Base-by-base conservation (phyloP, 2,797 vertebrate species). In the Cyprinodon diabolis region DNA sequence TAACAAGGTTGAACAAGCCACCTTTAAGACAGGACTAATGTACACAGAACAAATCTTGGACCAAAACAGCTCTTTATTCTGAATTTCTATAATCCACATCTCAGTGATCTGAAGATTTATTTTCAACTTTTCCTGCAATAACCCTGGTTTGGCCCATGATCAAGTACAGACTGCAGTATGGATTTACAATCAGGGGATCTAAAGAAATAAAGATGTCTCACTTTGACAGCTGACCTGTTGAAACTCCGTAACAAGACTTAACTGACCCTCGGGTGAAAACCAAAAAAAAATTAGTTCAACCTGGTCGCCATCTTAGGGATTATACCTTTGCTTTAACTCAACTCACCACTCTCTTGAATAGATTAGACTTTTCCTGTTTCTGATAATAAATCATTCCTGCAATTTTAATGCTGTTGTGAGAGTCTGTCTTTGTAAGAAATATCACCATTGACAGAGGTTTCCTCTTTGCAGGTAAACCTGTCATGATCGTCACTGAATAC, bases 401-500 rank as follows among this genome's bases (percentile, higher is more conserved):
- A 30, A 52, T 21, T 23, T 23, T 65, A 55, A 21, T 40, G 23
- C 15, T 10, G 30, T 23, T 35, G 7, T 45, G 47, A 71, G 30
- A 35, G 9, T 67, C 19, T 72, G 58, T 68, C 51, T 67, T 54
- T 65, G 49, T 65, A 15, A 67, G 35, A 65, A 23, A 68, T 55
- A 40, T 75, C 37, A 65, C n/a, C 2, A 21, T 6, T 3, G 7
- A 69, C 12, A 77, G 35, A 72, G 67, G 40, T 63, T 4, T 77
- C 47, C 14, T 43, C 88, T 57, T 85, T 6, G 12, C 88, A 95
- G 95, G 95, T 90, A 96, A 95, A 84, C 95, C 95, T 0, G 95
- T 96, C 84, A 96, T 96, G 95, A 96, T 96, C 35, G 94, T 95
- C 83, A 95, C 95, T 6, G 95, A 95, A 68, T 95, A 95, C 89